Conservation (phyloP, 2,888 invertebrate genomes). For the Monopis laevigella region DNA sequence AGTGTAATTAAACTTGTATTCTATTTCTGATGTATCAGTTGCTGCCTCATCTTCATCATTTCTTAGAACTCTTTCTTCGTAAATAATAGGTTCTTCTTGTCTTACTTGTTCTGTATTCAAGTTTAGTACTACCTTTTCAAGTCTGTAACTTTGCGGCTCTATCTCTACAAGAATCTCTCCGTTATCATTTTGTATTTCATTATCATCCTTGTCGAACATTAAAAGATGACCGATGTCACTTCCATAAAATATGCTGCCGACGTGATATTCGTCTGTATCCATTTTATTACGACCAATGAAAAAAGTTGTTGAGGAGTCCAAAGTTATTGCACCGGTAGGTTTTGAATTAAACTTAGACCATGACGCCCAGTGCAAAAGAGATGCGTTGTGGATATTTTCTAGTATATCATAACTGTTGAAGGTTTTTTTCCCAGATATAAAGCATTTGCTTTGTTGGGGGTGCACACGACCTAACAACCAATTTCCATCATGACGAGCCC, state of each 20-base stretch:
- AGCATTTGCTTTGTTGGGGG: constrained; percentile 69
- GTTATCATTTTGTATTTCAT: constrained; percentile 62
- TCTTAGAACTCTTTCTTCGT: constrained; percentile 58
- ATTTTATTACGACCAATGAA: constrained; percentile 49
- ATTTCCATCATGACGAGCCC: constrained; percentile 75
- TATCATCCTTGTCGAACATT: constrained; percentile 71
- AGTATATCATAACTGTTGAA: constrained; percentile 75
- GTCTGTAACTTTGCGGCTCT: constrained; percentile 80
- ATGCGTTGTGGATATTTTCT: constrained; percentile 80
- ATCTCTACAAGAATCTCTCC: constrained; percentile 84
- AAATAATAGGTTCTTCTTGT: constrained; percentile 53
- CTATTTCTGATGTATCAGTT: constrained; percentile 77
- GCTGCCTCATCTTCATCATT: constrained; percentile 67
- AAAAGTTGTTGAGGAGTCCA: constrained; percentile 49
- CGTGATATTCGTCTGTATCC: constrained; percentile 32
- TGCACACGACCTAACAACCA: constrained; percentile 77
- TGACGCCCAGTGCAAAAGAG: constrained; percentile 78
- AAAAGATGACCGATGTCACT: constrained; percentile 74
- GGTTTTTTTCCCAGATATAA: constrained; percentile 69
- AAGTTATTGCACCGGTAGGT: constrained; percentile 75
- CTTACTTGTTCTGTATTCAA: constrained; percentile 58
- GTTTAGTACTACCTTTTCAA: constrained; percentile 72
- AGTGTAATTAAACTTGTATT: constrained; percentile 74
- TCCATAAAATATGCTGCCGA: constrained; percentile 74
- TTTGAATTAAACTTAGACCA: constrained; percentile 75